Conservation (phyloP, 1,140 invertebrate species). For the Berghia stephanieae region DNA sequence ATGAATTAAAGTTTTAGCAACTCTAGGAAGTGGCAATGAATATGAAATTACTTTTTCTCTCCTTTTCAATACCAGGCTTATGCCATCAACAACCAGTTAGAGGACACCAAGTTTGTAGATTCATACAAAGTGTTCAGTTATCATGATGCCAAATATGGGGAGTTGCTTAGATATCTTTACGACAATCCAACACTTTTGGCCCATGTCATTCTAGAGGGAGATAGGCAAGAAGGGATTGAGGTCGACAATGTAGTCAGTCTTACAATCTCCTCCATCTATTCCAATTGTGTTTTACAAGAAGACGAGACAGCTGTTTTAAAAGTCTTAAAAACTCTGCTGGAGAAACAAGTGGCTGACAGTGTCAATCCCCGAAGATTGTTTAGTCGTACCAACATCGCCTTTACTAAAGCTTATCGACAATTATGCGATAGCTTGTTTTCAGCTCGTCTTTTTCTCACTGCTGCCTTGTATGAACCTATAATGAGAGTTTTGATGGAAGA, state of each 20-base stretch:
- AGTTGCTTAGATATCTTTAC: constrained; percentile 79
- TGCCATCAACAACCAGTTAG: constrained; percentile 78
- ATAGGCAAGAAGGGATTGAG: constrained; percentile 71
- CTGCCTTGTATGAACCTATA: constrained; percentile 89
- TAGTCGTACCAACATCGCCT: constrained; percentile 85
- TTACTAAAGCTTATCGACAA: constrained; percentile 87
- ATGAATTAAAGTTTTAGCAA: neutral
- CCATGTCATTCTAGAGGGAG: constrained; percentile 81
- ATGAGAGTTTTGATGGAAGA: constrained; percentile 92
- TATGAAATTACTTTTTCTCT: neutral
- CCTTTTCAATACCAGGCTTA: constrained; percentile 20
- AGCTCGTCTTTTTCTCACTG: constrained; percentile 90
- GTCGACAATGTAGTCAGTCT: constrained; percentile 65
- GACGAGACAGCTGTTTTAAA: constrained; percentile 84
- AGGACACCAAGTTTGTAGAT: constrained; percentile 85
- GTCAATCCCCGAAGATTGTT: constrained; percentile 86
- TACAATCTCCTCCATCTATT: constrained; percentile 85
- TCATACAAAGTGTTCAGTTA: constrained; percentile 78
- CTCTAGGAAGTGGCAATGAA: neutral
- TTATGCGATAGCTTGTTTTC: constrained; percentile 91
- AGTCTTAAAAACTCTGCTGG: constrained; percentile 83
- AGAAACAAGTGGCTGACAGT: constrained; percentile 77
- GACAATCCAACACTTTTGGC: constrained; percentile 84
- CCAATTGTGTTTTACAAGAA: constrained; percentile 80
- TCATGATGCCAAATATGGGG: constrained; percentile 81